phyloP scores from a whole-genome alignment of 1,140 invertebrate species.

The Aphaenogaster rudis region DNA sequence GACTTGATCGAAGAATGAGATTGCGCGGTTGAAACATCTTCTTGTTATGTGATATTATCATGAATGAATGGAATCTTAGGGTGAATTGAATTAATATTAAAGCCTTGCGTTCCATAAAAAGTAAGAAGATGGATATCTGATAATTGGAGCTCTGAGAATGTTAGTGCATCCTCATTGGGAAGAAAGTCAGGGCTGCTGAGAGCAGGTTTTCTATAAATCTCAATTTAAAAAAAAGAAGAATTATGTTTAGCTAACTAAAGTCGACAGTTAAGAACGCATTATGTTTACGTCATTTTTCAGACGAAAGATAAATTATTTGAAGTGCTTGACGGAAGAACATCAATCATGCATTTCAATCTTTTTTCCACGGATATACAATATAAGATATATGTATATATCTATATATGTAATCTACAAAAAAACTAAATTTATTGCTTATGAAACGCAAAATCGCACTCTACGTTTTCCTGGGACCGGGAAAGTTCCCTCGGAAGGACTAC shows the following conservation, averaged over 20 bases:
- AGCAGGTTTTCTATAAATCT: background rate
- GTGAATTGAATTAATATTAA: conserved; percentile 40
- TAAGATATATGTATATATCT: background rate
- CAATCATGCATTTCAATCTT: background rate
- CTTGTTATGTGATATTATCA: background rate
- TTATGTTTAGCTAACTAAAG: background rate
- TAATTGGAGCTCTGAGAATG: conserved; percentile 25
- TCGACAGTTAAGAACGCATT: background rate
- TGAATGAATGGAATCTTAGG: conserved; percentile 12
- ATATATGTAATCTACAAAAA: background rate
- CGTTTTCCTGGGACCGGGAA: conserved; percentile 1
- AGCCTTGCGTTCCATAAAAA: conserved; percentile 24
- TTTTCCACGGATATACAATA: background rate
- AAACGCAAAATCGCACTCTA: background rate
- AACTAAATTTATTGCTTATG: background rate
- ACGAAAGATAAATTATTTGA: background rate
- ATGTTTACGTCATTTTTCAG: background rate
- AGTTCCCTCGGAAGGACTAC: conserved; percentile 17
- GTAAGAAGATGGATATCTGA: conserved; percentile 9
- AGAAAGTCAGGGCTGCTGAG: background rate
- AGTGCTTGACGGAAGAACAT: background rate
- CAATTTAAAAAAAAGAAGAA: background rate
- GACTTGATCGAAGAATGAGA: background rate
- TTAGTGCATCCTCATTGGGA: background rate
- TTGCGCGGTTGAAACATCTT: conserved; percentile 8